These are phyloP conservation scores for Dysdera silvatica DNA, from an alignment of 1,140 invertebrate species.

Conservation along the genomic window DNA sequence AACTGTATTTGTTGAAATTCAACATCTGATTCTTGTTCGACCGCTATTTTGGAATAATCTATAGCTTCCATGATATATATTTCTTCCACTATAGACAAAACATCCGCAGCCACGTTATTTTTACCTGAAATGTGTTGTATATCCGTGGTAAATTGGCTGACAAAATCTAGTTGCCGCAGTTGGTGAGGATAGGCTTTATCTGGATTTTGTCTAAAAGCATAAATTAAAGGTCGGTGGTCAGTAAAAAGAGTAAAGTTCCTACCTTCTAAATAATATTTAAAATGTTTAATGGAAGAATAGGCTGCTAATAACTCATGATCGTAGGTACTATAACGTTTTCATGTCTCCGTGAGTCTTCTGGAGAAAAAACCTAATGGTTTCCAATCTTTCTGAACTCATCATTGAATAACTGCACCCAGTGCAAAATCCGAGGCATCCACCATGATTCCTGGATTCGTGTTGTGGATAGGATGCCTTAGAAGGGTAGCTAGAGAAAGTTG, in stretches of 20 bases:
- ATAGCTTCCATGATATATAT: background rate
- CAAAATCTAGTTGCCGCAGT: constrained; percentile 39
- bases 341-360: constrained; percentile 10
- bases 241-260: constrained; percentile 35
- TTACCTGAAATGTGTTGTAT: constrained; percentile 41
- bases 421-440: constrained; percentile 26
- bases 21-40: constrained; percentile 10
- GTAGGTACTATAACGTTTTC: constrained; percentile 30
- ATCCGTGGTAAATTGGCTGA: constrained; percentile 41
- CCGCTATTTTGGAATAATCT: constrained; percentile 7
- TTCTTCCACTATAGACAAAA: constrained; percentile 1
- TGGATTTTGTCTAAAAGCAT: constrained; percentile 26
- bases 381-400: background rate
- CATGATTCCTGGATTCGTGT: constrained; percentile 4
- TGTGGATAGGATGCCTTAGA: constrained; percentile 13
- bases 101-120: constrained; percentile 35
- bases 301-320: constrained; percentile 36
- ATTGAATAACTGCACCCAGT: constrained; percentile 26
- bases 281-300: constrained; percentile 34
- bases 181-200: constrained; percentile 33
- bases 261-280: constrained; percentile 37
- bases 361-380: constrained; percentile 31
- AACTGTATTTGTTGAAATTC: background rate
- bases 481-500: constrained; percentile 30
- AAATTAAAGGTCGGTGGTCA: constrained; percentile 38